Conservation (phyloP, 2,113 vertebrate species). For the Cheilinus undulatus region DNA sequence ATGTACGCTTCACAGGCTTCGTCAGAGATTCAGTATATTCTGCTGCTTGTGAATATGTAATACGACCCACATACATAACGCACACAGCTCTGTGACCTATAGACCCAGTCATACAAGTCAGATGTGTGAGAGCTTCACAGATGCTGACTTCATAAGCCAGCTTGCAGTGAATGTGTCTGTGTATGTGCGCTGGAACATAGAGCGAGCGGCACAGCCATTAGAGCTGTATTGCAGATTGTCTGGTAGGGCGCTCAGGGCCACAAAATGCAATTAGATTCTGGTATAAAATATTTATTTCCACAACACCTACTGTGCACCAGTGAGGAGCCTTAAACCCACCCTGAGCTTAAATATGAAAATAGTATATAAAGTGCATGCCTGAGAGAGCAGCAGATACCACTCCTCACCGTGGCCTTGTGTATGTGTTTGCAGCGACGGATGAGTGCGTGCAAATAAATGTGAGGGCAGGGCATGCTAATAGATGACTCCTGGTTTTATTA, state of each 20-base stretch:
- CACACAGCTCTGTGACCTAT: slow-evolving; percentile 11
- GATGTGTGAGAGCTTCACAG: slow-evolving; percentile 17
- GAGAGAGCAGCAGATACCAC: slow-evolving; percentile 67
- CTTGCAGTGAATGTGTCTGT: slow-evolving; percentile 11
- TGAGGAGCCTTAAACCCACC: slow-evolving; percentile 64
- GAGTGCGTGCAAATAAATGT: slow-evolving; percentile 31
- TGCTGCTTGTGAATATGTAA: slow-evolving; percentile 36
- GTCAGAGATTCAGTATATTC: slow-evolving; percentile 17
- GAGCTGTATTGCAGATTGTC: slow-evolving; percentile 71
- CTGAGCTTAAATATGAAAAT: slow-evolving; percentile 73
- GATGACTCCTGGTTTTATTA: slow-evolving; percentile 36
- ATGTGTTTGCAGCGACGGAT: slow-evolving; percentile 38
- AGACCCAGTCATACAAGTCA: slow-evolving; percentile 15
- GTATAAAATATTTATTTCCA: slow-evolving; percentile 82
- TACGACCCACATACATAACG: slow-evolving; percentile 18
- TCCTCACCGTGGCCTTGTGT: slow-evolving; percentile 47
- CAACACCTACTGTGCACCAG: slow-evolving; percentile 75
- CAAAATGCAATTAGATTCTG: slow-evolving; percentile 81
- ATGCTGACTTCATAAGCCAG: slow-evolving; percentile 31
- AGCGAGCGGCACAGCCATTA: slow-evolving; percentile 68
- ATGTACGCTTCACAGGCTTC: slow-evolving; percentile 26
- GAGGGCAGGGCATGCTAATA: slow-evolving; percentile 30
- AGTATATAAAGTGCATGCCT: slow-evolving; percentile 61
- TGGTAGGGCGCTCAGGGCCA: slow-evolving; percentile 78
- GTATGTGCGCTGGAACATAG: slow-evolving; percentile 2